phyloP scores from a whole-genome alignment of 2,113 vertebrate genomes.

The Elaphurus davidianus region DNA sequence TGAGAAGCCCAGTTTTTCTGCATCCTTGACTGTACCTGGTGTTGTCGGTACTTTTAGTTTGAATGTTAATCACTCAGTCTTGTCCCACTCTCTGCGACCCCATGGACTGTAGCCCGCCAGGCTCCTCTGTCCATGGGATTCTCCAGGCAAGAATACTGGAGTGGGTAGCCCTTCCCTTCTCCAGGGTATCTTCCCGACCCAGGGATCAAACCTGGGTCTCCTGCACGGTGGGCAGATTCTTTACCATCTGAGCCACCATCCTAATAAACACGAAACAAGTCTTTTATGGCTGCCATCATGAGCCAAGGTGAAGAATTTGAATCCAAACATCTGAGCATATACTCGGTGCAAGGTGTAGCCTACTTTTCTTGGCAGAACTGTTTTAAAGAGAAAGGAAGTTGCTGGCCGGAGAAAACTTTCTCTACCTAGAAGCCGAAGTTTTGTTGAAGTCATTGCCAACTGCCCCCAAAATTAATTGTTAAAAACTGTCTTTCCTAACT shows the following conservation, averaged over 20 bases:
- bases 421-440: not conserved
- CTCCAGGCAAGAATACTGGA: not conserved
- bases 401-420: not conserved
- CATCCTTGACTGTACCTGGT: not conserved
- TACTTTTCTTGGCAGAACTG: not conserved
- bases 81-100: not conserved
- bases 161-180: not conserved
- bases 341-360: rapidly evolving
- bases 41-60: not conserved
- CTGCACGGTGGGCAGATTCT: not conserved
- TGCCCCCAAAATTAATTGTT: not conserved
- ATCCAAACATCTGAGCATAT: rapidly evolving
- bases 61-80: not conserved
- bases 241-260: not conserved
- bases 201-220: not conserved
- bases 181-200: not conserved
- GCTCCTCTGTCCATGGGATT: not conserved
- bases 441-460: not conserved
- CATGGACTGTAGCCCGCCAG: not conserved
- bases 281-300: not conserved
- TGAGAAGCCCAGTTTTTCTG: not conserved
- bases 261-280: not conserved
- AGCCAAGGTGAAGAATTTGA: not conserved
- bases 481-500: not conserved
- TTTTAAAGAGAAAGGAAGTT: not conserved